These are phyloP conservation scores for Enteromius mattozi DNA, from an alignment of 2,797 vertebrate genomes.

Conservation along the genomic window DNA sequence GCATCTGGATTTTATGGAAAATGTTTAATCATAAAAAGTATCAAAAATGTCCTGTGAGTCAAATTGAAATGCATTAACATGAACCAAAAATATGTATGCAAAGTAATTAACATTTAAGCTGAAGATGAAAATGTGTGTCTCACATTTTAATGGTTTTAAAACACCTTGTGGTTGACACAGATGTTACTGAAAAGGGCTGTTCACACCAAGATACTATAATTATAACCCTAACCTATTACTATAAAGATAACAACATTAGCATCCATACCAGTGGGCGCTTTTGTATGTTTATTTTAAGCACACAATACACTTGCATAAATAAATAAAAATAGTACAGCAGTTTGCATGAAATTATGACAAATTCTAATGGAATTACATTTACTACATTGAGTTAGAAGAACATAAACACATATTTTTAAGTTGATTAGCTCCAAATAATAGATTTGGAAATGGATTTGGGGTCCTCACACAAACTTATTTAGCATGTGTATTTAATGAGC, in stretches of 20 bases:
- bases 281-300: background rate
- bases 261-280: too few relatives aligned
- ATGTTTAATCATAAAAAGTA: background rate
- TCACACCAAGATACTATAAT: background rate
- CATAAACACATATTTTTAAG: background rate
- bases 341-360: background rate
- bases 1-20: background rate
- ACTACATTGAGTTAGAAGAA: background rate
- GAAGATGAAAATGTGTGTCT: background rate
- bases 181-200: background rate
- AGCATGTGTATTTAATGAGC: background rate
- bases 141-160: background rate
- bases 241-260: background rate
- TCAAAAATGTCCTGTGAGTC: background rate
- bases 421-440: background rate
- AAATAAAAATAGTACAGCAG: too few relatives aligned
- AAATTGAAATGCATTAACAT: background rate
- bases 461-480: background rate
- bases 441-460: background rate
- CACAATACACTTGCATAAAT: too few relatives aligned
- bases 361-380: background rate
- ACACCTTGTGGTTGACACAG: background rate
- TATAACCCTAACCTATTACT: background rate
- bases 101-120: background rate
- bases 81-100: background rate